phyloP scores from a whole-genome alignment of 2,113 vertebrate genomes.

The Anolis carolinensis region DNA sequence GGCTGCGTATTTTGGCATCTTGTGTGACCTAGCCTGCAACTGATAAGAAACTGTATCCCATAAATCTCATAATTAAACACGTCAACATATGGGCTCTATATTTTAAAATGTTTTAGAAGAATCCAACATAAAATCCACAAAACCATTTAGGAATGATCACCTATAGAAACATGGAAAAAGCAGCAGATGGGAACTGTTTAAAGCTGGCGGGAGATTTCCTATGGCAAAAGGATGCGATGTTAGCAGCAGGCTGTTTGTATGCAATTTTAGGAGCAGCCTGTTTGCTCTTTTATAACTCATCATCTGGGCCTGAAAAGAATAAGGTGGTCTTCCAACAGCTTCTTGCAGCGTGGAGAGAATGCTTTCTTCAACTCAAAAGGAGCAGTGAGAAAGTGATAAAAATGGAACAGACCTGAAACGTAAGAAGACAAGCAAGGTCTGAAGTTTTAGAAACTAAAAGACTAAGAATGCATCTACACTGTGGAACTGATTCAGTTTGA shows the following conservation, averaged over 20 bases:
- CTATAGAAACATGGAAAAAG: constrained; percentile 16
- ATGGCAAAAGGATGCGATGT: no score
- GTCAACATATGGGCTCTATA: no score
- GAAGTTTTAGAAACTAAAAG: no score
- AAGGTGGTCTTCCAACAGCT: background rate
- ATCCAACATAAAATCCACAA: background rate
- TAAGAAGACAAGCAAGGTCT: background rate
- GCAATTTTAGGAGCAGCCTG: background rate
- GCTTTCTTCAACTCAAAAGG: background rate
- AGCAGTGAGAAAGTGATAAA: background rate
- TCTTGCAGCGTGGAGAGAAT: background rate
- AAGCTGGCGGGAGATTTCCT: constrained; percentile 25
- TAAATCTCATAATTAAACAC: no score
- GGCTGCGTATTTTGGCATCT: no score
- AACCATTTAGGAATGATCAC: background rate
- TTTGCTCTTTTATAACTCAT: background rate
- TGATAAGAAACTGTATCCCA: no score
- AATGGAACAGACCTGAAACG: no score
- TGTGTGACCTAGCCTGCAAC: no score
- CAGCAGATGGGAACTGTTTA: constrained; percentile 30
- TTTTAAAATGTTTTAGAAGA: no score
- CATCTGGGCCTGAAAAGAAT: background rate
- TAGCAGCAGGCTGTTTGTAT: no score
- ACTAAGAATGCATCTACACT: no score
- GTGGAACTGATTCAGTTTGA: no score